Conservation (phyloP, 1,140 invertebrate genomes). For the Penaeus chinensis region DNA sequence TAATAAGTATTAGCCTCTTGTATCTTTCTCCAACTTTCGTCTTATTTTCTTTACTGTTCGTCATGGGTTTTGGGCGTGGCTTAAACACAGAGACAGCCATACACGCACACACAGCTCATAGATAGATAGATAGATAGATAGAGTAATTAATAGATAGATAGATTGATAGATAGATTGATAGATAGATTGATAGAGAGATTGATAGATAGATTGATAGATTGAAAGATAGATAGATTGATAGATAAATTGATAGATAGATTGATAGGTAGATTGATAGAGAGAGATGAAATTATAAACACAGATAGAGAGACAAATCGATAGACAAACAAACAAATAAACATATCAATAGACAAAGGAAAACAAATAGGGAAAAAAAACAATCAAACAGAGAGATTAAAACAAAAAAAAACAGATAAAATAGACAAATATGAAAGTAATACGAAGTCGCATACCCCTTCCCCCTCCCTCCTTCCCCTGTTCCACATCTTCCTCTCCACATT, state of each 20-base stretch:
- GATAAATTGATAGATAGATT: slow-evolving; percentile 5
- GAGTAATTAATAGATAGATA: slow-evolving; percentile 11
- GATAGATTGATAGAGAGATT: background rate
- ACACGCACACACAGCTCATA: slow-evolving; percentile 14
- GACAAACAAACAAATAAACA: background rate
- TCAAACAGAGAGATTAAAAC: background rate
- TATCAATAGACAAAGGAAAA: background rate
- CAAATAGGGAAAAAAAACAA: slow-evolving; percentile 17
- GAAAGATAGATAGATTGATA: background rate
- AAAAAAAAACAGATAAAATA: slow-evolving; percentile 3
- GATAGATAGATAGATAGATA: slow-evolving; percentile 18
- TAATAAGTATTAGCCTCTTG: too few species aligned
- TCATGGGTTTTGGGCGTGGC: too few species aligned
- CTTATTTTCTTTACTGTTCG: too few species aligned
- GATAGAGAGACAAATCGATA: background rate
- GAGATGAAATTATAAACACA: too few species aligned
- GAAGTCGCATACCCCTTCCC: background rate
- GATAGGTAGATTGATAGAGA: background rate
- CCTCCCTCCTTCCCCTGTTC: too few species aligned
- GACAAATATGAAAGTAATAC: background rate
- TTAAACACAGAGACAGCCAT: background rate
- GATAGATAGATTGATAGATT: too few species aligned
- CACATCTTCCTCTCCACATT: too few species aligned
- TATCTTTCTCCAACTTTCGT: too few species aligned
- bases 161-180: background rate